Evolutionary conservation across 2,113 vertebrate species (phyloP), one percentile per base, ranked within the genome.

Genomic region (Daboia siamensis): DNA sequence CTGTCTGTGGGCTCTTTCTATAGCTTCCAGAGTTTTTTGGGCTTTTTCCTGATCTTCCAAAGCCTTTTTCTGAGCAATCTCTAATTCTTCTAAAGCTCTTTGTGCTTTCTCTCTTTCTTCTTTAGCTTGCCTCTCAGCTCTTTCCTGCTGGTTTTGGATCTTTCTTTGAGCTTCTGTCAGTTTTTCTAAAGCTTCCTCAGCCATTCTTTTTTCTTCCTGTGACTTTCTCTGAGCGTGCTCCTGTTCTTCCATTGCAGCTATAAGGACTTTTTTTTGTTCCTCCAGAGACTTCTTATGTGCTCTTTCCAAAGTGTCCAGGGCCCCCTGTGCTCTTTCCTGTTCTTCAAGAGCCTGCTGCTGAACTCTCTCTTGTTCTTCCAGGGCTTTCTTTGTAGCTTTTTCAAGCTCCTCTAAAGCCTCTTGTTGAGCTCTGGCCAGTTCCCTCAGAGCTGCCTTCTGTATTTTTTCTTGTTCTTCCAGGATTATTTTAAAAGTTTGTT

Each of bases 241-340:
- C 55, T 94, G 54, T 90, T 91, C 86, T 44, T 93, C 93, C 55
- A 94, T 44, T 13, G 91, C 44, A n/a, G 64, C n/a, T 33, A 55
- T 26, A 21, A 84, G 64, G 13, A 74, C 87, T 5, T 29, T 51
- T 23, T 85, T 74, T 15, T 92, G 91, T 89, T 92, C 91, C 12
- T 85, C 87, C 21, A 92, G 0, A 11, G 69, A 69, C 29, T 33
- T 39, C 20, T 85, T 84, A 46, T 88, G 64, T 52, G 92, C 90
- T 57, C 7, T 88, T 84, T 90, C 85, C 6, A 90, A 29, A 26
- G 17, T 5, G 51, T 86, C 69, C 24, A 93, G 29, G 26, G 91
- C 92, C 11, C 74, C 59, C 86, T 57, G 87, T 33, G 74, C 46
- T 23, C 15, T 59, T 39, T 89, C n/a, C n/a, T 86, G 88, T 11